phyloP scores from a whole-genome alignment of 2,797 vertebrate genomes.

The Phalloptychus januarius region DNA sequence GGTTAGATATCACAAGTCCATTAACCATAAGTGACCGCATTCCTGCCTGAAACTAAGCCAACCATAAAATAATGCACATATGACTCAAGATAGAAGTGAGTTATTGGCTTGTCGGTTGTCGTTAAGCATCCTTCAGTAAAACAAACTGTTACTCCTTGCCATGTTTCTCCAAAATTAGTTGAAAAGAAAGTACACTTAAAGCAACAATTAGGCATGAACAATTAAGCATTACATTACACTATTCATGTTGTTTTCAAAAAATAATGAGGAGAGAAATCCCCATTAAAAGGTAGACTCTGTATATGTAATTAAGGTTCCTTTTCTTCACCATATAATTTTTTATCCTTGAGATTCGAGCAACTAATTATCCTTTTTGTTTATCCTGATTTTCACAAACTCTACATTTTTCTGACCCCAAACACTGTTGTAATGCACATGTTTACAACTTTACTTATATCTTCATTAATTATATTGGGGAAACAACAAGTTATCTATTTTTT shows the following conservation, averaged over 20 bases:
- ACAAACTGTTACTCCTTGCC: neutral
- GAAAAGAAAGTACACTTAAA: neutral
- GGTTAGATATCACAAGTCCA: conserved; percentile 68
- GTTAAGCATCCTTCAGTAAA: conserved; percentile 2
- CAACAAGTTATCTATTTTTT: neutral
- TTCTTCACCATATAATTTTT: neutral
- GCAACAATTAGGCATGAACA: neutral
- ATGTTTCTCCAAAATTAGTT: neutral
- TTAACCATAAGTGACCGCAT: conserved; percentile 73
- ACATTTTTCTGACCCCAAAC: neutral
- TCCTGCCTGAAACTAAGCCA: conserved; percentile 59
- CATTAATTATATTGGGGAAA: neutral
- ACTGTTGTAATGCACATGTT: neutral
- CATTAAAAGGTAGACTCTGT: neutral
- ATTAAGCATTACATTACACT: conserved; percentile 1
- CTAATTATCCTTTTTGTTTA: neutral
- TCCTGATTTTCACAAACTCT: neutral
- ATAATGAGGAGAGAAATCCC: neutral
- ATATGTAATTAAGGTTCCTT: neutral
- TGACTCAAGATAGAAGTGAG: conserved; percentile 21
- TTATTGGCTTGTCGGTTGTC: conserved; percentile 13
- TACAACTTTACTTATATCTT: neutral
- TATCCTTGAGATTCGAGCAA: neutral
- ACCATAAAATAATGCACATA: conserved; percentile 47
- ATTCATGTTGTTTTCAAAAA: conserved; percentile 4